Evolutionary conservation across 2,797 vertebrate species (phyloP), one percentile per base, ranked within the genome.

Genomic region (Gila robusta): DNA sequence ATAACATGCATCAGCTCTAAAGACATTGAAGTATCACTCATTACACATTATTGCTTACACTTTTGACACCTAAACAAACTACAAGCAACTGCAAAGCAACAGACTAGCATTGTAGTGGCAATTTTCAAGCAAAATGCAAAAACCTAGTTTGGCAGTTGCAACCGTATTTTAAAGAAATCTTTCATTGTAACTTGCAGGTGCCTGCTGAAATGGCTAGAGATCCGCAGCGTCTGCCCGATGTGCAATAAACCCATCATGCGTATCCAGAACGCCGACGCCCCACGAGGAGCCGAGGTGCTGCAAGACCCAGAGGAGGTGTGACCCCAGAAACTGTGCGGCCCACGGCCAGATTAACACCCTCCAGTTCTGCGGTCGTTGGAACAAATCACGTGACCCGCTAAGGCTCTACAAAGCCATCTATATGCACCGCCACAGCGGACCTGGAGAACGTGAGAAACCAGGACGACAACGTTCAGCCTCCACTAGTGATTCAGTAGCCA

Each of bases 161-260:
- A 1, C 26, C 1, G 7, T 44, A 6, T 32, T 73, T 21, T 44
- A 6, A 44, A 23, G 11, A 28, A 44, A 37, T 86, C 3, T 79
- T 74, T 84, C 16, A 16, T 49, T n/a, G 56, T 67, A 12, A 37
- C 81, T 41, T 62, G 26, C 92, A 97, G 96, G 95, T 96, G 96
- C 93, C 94, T 97, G 91, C 92, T 96, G 67, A 97, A 97, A 88
- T 97, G 96, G 96, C 93, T 97, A 89, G 96, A 97, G 94, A 96
- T 97, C 87, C 96, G 96, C 89, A 97, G 96, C 44, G 95, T 96
- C 83, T 97, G 96, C 89, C 96, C 96, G 21, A 96, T 96, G 96
- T 97, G 96, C 80, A 97, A 96, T 94, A 97, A 97, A 79, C 95
- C 96, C 87, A 96, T 97, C 91, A 94, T 95, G 87, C 94, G 96